phyloP scores from a whole-genome alignment of 2,888 invertebrate genomes.

The Polia nebulosa region DNA sequence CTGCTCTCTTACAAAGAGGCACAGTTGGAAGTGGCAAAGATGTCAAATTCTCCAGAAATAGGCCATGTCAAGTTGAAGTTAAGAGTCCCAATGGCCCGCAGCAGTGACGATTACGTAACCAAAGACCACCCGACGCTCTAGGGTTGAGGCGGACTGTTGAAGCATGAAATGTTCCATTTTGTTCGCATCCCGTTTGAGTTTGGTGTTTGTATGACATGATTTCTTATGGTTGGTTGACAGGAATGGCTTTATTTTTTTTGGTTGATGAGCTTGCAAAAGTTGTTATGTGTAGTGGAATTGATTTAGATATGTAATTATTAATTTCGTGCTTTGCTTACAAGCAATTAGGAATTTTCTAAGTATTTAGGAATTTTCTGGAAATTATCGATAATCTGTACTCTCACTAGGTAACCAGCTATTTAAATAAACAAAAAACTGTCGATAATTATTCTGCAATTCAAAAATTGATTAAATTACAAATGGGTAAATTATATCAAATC shows the following conservation, averaged over 20 bases:
- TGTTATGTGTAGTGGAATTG: background rate
- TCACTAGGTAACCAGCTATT: too few species aligned
- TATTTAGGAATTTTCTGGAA: too few species aligned
- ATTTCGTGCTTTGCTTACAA: too few species aligned
- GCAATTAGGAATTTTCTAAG: too few species aligned
- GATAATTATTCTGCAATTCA: too few species aligned
- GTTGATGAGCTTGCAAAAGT: background rate
- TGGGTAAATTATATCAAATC: background rate
- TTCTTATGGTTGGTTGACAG: constrained; percentile 37
- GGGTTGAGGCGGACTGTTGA: constrained; percentile 72
- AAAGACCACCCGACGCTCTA: constrained; percentile 76
- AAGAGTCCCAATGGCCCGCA: constrained; percentile 85
- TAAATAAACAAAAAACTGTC: too few species aligned
- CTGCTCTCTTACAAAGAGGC: constrained; percentile 63
- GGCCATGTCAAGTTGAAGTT: constrained; percentile 88
- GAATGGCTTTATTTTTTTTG: constrained; percentile 1
- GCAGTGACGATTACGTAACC: constrained; percentile 86
- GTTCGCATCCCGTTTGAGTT: constrained; percentile 42
- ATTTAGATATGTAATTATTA: too few species aligned
- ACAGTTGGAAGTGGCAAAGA: constrained; percentile 79
- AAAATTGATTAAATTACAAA: background rate
- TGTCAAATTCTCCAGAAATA: constrained; percentile 86
- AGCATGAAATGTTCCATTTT: constrained; percentile 41
- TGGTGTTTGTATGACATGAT: constrained; percentile 40
- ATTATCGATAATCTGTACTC: background rate